Conservation (phyloP, 2,797 vertebrate species). For the Chlorospingus semifuscus region DNA sequence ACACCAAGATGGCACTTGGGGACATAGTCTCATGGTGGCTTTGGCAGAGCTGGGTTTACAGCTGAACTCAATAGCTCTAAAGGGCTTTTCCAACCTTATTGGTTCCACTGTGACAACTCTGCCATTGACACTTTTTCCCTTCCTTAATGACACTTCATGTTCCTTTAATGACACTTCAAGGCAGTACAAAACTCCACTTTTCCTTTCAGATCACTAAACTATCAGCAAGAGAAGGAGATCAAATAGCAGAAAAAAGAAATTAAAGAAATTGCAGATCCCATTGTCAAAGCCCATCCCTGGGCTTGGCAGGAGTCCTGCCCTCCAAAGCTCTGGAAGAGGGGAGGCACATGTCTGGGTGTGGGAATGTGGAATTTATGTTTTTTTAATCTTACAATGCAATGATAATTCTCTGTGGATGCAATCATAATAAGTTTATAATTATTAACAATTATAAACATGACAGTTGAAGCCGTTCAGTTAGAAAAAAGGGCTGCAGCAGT, state of each 20-base stretch:
- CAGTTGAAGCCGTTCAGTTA: not conserved
- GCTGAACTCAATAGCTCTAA: rapidly evolving
- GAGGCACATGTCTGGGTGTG: not conserved
- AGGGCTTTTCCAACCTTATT: not conserved
- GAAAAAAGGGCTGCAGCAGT: not conserved
- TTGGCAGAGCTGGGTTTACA: not conserved
- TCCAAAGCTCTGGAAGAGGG: not conserved
- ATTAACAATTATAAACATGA: constrained; percentile 14
- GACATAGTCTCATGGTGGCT: not conserved
- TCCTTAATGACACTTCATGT: not conserved
- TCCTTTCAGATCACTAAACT: not conserved
- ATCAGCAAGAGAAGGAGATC: not conserved
- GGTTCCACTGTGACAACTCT: not conserved
- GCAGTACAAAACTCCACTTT: not conserved
- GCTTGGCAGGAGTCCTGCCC: not conserved
- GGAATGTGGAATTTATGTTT: not conserved
- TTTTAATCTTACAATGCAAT: not conserved
- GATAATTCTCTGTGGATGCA: not conserved
- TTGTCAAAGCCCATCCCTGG: not conserved
- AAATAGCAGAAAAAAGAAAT: not conserved
- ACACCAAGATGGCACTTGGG: not conserved
- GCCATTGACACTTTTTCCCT: not conserved
- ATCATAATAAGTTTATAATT: not conserved
- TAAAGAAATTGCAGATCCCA: not conserved
- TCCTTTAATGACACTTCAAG: not conserved